Evolutionary conservation across 1,140 invertebrate species (phyloP), one percentile per base, ranked within the genome.

Genomic region (Formica exsecta): DNA sequence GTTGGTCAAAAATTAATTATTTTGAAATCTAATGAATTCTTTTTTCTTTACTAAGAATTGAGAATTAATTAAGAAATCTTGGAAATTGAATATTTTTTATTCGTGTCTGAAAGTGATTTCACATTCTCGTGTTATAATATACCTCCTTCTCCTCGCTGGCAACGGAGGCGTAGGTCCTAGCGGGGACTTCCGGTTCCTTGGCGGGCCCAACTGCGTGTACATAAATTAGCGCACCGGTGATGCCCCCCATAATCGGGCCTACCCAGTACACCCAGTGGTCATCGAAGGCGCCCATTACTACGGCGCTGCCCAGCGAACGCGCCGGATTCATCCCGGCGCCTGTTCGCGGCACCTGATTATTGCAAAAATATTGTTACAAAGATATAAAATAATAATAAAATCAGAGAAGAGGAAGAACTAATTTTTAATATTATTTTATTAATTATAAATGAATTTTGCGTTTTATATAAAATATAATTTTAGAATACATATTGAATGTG

Each of bases 181-280:
- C 92, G 54, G 93, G 90, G 77, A 89, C 86, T 90, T 93, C 95
- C 92, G 91, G 62, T 65, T 94, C 93, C 32, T 96, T 95, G 2
- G 96, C 96, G 2, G 96, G 96, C 2, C 96, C 96, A 89, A 98
- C 96, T 5, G 96, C 96, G 89, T 97, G 96, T 2, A 96, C 96
- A 92, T 99, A 99, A 22, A 98, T 90, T 9, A 98, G 95, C 16
- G 96, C 96, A 1, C 97, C 98, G 0, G 96, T 96, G 41, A 98
- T 96, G 4, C 97, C 98, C 3, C 98, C 98, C 0, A 97, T 94
- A 77, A 98, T 96, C 0, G 98, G 98, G 0, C 98, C 98, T 2
- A 97, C 95, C 98, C 98, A 99, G 95, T 98, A 99, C 0, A 98
- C 96, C 98, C 98, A 99, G 91, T 98, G 98, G 86, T 97, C 94